Evolutionary conservation across 1,140 invertebrate genomes (phyloP).

Genomic region (Propsilocerus akamusi): DNA sequence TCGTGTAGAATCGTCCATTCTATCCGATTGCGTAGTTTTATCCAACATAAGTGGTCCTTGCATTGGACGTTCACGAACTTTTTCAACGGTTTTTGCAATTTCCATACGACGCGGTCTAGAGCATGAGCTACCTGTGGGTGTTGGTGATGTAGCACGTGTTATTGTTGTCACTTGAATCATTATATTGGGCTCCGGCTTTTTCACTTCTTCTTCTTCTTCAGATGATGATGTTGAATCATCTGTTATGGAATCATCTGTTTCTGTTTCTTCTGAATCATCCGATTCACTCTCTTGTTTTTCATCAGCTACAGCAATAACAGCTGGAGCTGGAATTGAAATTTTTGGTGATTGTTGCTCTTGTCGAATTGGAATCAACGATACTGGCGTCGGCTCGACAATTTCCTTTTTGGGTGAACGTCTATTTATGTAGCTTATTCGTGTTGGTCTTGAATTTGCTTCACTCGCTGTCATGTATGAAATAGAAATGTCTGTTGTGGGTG

Average conservation of each 20-base stretch:
- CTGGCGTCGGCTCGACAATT: not conserved
- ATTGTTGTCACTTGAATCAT: constrained; percentile 37
- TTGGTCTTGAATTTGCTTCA: constrained; percentile 14
- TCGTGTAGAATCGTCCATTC: constrained; percentile 38
- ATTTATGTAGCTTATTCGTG: not conserved
- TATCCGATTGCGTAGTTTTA: constrained; percentile 47
- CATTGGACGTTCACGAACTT: constrained; percentile 35
- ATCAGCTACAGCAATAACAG: not conserved
- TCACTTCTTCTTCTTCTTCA: constrained; percentile 6
- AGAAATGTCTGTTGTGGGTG: constrained; percentile 10
- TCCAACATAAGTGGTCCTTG: constrained; percentile 33
- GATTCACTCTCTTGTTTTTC: not conserved
- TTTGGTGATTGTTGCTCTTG: too few species aligned
- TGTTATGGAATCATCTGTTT: not conserved
- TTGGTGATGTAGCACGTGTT: constrained; percentile 56
- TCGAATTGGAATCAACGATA: too few species aligned
- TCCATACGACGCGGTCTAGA: constrained; percentile 37
- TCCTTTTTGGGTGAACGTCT: not conserved
- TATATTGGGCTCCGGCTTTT: constrained; percentile 13
- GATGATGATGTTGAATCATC: constrained; percentile 4
- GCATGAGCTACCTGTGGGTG: constrained; percentile 39
- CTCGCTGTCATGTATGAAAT: constrained; percentile 21
- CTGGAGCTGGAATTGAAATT: not conserved
- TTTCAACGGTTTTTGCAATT: constrained; percentile 46
- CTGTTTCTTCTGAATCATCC: constrained; percentile 1